Evolutionary conservation across 2,888 invertebrate genomes (phyloP).

Genomic region (Polietes domitor): DNA sequence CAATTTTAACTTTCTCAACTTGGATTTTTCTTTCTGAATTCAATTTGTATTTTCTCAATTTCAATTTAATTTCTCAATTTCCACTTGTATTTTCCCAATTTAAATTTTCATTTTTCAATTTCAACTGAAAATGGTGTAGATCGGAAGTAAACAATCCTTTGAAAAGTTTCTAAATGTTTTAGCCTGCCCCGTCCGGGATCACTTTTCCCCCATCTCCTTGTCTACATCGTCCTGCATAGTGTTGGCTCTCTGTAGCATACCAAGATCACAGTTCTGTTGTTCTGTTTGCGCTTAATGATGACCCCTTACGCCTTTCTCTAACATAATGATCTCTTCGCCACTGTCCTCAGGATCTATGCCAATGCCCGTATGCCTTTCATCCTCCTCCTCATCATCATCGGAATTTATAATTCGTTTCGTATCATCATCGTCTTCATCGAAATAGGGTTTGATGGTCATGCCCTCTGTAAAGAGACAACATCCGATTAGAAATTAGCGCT

Average conservation of each 20-base stretch:
- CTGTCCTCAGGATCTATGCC: slow-evolving; percentile 75
- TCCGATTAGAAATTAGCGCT: not conserved
- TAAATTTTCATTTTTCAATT: too few species aligned
- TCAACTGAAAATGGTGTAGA: too few species aligned
- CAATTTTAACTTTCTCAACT: too few species aligned
- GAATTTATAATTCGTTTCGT: slow-evolving; percentile 80
- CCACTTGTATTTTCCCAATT: too few species aligned
- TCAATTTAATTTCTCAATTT: too few species aligned
- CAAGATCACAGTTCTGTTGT: slow-evolving; percentile 63
- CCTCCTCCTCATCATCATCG: slow-evolving; percentile 74
- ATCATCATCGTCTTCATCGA: slow-evolving; percentile 85
- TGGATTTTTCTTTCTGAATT: not conserved
- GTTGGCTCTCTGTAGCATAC: slow-evolving; percentile 37
- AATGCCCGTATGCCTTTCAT: slow-evolving; percentile 70
- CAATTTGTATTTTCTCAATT: too few species aligned
- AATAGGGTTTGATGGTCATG: slow-evolving; percentile 83
- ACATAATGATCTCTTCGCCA: slow-evolving; percentile 77
- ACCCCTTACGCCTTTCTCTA: slow-evolving; percentile 74
- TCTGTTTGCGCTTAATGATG: slow-evolving; percentile 55
- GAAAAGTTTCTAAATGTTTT: not conserved
- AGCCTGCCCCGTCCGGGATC: not conserved
- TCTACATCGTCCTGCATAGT: slow-evolving; percentile 21
- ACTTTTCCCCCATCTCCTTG: not conserved
- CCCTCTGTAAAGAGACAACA: slow-evolving; percentile 71
- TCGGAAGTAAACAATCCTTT: too few species aligned